phyloP scores from a whole-genome alignment of 2,888 invertebrate species.

The Aelia acuminata region DNA sequence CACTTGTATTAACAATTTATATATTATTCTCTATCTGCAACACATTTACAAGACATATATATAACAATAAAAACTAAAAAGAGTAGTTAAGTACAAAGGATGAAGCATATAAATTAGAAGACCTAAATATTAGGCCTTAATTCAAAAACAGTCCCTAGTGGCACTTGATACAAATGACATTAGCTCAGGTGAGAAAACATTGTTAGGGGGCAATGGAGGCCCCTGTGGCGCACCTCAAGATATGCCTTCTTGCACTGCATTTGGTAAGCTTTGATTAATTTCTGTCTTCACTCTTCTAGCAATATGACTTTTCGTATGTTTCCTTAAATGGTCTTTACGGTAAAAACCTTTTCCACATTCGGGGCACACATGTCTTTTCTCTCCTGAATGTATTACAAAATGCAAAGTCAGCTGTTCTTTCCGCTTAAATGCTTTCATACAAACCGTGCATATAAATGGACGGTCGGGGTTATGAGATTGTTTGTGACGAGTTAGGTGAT shows the following conservation, averaged over 20 bases:
- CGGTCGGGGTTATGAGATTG: conserved; percentile 90
- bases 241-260: conserved; percentile 67
- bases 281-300: conserved; percentile 82
- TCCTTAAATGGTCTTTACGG: conserved; percentile 81
- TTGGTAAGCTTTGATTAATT: conserved; percentile 69
- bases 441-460: conserved; percentile 89
- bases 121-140: conserved; percentile 47
- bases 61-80: not conserved
- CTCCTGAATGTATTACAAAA: conserved; percentile 91
- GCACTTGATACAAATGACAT: conserved; percentile 67
- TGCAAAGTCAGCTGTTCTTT: conserved; percentile 91
- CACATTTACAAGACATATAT: not conserved
- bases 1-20: no score
- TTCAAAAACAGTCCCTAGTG: conserved; percentile 67
- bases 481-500: conserved; percentile 88
- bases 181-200: conserved; percentile 65
- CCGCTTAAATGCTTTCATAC: conserved; percentile 87
- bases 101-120: not conserved
- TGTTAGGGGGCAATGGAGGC: conserved; percentile 58
- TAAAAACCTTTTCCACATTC: conserved; percentile 84
- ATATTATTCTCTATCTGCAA: no score
- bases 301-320: conserved; percentile 84
- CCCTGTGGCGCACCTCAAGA: conserved; percentile 71
- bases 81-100: not conserved
- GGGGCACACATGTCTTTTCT: conserved; percentile 88